Base-by-base conservation (phyloP, 2,113 vertebrate species). In the Podilymbus podiceps region DNA sequence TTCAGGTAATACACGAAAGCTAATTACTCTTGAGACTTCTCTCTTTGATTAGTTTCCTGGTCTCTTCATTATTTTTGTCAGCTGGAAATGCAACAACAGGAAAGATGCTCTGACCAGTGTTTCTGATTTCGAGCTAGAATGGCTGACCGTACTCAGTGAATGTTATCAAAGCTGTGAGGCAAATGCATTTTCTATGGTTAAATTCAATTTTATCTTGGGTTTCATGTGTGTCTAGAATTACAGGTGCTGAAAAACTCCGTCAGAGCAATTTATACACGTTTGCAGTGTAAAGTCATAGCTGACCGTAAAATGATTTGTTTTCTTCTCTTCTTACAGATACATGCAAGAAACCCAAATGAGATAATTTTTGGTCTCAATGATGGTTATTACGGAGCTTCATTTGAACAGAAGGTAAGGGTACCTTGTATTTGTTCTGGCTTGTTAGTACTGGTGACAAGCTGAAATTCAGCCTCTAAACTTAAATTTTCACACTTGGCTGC, bases 281-380 rank as follows among this genome's bases (percentile, higher is more conserved):
- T 73, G 49, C 7, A 72, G 25, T 27, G 25, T 64, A 9, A 68
- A 80, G n/a, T 20, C 30, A 6, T 17, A 40, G 35, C 6, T 91
- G 33, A 83, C 91, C 13, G 1, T 74, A 66, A 60, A 76, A 15
- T 67, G 11, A 24, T 56, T 64, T 84, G 21, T 64, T 86, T 92
- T 30, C 49, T 81, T 79, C 31, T 86, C 49, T 95, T 79, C 90
- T 80, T 93, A 85, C 94, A 99, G 99, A 99, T 99, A 95, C 99
- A 98, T 44, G 99, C 99, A 69, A 98, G 98, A 94, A 99, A 99
- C 97, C 99, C 99, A 64, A 99, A 99, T 98, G 99, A 99, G 98
- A 98, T 99, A 88, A 99, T 99, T 97, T 99, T 99, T 98, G 99
- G 99, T 74, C 97, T 99, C 95, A 99, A 99, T 76, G 99, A 99